Evolutionary conservation across 2,113 vertebrate genomes (phyloP).

Genomic region (Hepsetus odoe): DNA sequence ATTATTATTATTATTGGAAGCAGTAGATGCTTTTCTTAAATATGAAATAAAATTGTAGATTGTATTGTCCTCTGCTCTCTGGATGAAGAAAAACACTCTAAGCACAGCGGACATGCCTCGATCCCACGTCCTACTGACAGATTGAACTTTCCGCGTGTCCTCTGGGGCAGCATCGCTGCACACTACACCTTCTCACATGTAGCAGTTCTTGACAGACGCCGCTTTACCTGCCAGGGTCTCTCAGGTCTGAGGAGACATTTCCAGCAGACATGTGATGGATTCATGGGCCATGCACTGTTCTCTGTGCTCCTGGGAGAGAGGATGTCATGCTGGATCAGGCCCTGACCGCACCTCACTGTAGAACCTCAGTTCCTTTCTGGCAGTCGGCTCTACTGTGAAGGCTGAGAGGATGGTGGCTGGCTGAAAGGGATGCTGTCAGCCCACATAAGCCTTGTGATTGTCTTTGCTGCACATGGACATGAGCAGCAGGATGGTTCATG

Average conservation of each 20-base stretch:
- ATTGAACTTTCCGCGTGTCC: slow-evolving; percentile 46
- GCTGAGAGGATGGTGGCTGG: slow-evolving; percentile 11
- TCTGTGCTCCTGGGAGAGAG: slow-evolving; percentile 38
- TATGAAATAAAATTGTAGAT: background rate
- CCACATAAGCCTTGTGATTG: slow-evolving; percentile 24
- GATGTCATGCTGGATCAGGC: slow-evolving; percentile 50
- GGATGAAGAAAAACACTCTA: slow-evolving; percentile 21
- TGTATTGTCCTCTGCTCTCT: background rate
- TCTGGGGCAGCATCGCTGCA: slow-evolving; percentile 31
- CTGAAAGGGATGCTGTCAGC: slow-evolving; percentile 10
- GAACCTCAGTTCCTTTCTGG: slow-evolving; percentile 3
- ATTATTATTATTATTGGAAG: too few relatives aligned
- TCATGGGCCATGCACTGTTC: slow-evolving; percentile 27
- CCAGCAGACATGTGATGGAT: slow-evolving; percentile 34
- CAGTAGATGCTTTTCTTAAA: background rate
- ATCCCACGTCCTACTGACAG: slow-evolving; percentile 32
- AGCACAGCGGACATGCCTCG: slow-evolving; percentile 12
- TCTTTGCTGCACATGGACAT: background rate
- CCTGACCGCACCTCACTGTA: slow-evolving; percentile 27
- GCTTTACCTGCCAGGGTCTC: slow-evolving; percentile 35
- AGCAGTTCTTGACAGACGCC: slow-evolving; percentile 43
- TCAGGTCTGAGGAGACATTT: slow-evolving; percentile 15
- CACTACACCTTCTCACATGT: slow-evolving; percentile 12
- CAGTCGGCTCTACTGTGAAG: slow-evolving; percentile 33
- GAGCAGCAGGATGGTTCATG: background rate